Conservation (phyloP, 1,140 invertebrate genomes). For the Aphidius ervi region DNA sequence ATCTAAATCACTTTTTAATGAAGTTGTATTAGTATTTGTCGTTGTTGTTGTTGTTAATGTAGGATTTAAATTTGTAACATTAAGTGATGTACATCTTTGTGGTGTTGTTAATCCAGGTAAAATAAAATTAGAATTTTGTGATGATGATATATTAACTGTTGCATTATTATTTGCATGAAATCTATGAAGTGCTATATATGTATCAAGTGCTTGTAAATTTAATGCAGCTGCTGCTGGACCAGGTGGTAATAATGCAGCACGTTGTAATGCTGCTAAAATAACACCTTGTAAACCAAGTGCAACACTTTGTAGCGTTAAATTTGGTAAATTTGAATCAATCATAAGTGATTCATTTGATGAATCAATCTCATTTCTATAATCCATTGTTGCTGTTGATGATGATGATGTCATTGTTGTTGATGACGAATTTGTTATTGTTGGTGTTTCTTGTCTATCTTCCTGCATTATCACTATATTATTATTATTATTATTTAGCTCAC, state of each 20-base stretch:
- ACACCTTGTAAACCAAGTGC: conserved; percentile 73
- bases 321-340: conserved; percentile 34
- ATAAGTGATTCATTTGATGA: conserved; percentile 27
- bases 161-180: conserved; percentile 54
- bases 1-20: conserved; percentile 25
- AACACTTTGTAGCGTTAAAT: conserved; percentile 46
- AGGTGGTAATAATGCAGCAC: conserved; percentile 69
- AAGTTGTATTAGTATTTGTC: background rate
- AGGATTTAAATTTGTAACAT: conserved; percentile 28
- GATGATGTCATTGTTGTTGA: conserved; percentile 14
- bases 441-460: conserved; percentile 33
- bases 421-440: conserved; percentile 18
- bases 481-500: conserved; percentile 5
- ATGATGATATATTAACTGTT: conserved; percentile 34
- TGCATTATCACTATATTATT: conserved; percentile 29
- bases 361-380: conserved; percentile 27
- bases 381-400: conserved; percentile 15
- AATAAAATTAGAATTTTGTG: conserved; percentile 30
- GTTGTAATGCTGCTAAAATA: conserved; percentile 70
- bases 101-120: conserved; percentile 8
- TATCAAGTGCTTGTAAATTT: conserved; percentile 77
- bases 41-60: conserved; percentile 18
- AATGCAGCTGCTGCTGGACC: conserved; percentile 74
- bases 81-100: conserved; percentile 12
- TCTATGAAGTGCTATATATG: conserved; percentile 74